Conservation (phyloP, 37 sponge, comb jelly and placozoan species). For the Dysidea cf. avara region DNA sequence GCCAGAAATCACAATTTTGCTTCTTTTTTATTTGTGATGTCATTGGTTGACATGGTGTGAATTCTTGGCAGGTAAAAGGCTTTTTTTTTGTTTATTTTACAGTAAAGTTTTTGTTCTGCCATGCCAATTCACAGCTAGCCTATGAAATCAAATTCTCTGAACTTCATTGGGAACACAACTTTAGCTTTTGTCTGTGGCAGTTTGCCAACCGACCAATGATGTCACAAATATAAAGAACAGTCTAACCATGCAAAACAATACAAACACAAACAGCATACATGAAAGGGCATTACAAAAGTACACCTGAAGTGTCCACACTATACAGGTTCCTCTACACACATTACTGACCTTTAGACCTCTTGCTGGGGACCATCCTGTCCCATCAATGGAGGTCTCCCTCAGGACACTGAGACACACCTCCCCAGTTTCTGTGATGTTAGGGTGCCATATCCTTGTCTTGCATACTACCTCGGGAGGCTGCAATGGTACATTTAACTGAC, state of each 20-base stretch:
- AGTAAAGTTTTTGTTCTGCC: too few species aligned
- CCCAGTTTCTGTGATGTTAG: conserved; percentile 84
- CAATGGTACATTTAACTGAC: neutral
- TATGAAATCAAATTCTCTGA: too few species aligned
- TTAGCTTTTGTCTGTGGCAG: too few species aligned
- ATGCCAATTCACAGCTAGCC: too few species aligned
- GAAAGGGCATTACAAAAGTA: neutral
- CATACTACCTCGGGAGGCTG: conserved; percentile 81
- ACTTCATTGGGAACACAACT: too few species aligned
- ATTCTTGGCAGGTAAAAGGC: too few species aligned
- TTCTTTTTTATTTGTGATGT: too few species aligned
- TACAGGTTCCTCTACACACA: neutral
- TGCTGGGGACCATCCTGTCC: conserved; percentile 90
- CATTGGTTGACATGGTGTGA: too few species aligned
- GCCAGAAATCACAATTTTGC: too few species aligned
- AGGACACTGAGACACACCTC: conserved; percentile 89
- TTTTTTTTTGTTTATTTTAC: too few species aligned
- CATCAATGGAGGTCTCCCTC: conserved; percentile 82
- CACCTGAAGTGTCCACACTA: neutral
- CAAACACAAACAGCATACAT: neutral
- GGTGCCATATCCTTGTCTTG: conserved; percentile 85
- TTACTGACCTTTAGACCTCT: conserved; percentile 76
- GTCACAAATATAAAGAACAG: neutral
- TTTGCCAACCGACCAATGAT: too few species aligned
- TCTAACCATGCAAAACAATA: neutral